Conservation (phyloP, 2,797 vertebrate species). For the Brotula barbata region DNA sequence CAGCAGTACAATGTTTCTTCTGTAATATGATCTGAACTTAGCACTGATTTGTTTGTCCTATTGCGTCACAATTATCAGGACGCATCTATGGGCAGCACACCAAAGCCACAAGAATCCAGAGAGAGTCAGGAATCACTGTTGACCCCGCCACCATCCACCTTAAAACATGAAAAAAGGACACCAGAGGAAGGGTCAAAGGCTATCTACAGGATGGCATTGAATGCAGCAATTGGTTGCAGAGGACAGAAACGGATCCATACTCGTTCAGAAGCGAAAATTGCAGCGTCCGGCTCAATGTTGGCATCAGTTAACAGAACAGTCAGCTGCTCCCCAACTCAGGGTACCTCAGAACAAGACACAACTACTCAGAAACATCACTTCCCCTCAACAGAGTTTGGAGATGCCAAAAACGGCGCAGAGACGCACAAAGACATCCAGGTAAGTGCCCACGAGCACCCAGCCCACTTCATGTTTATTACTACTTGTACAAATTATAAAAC, state of each 20-base stretch:
- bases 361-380: slow-evolving; percentile 2
- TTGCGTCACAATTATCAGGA: slow-evolving; percentile 28
- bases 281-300: slow-evolving; percentile 7
- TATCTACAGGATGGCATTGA: slow-evolving; percentile 70
- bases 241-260: neutral
- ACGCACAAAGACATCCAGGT: slow-evolving; percentile 44
- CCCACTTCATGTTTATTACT: no score
- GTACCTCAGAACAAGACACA: neutral
- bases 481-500: no score
- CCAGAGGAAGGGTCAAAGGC: slow-evolving; percentile 70
- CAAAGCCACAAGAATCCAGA: slow-evolving; percentile 15
- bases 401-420: slow-evolving; percentile 15
- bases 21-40: neutral
- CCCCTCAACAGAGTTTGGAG: slow-evolving; percentile 16
- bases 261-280: slow-evolving; percentile 10
- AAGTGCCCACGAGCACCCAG: no score
- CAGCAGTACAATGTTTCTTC: neutral
- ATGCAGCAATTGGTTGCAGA: slow-evolving; percentile 56
- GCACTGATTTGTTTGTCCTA: neutral
- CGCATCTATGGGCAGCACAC: neutral
- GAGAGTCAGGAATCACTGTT: slow-evolving; percentile 3
- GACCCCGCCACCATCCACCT: slow-evolving; percentile 23
- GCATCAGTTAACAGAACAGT: neutral
- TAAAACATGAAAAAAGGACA: slow-evolving; percentile 63
- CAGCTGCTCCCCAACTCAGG: slow-evolving; percentile 16